Base-by-base conservation (phyloP, 2,113 vertebrate genomes). In the Datnioides undecimradiatus region DNA sequence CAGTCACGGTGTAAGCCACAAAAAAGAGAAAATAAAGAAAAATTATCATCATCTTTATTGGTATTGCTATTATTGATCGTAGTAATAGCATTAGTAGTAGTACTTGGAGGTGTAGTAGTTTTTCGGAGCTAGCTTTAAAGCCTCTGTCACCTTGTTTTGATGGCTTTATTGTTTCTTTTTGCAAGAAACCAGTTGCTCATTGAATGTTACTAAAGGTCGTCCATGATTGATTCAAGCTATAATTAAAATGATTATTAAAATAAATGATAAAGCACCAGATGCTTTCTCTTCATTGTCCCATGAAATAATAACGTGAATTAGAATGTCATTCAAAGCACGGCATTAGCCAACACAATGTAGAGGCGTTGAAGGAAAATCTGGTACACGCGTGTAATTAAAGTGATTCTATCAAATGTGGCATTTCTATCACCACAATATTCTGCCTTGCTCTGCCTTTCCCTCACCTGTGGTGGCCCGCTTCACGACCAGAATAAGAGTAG, bases 371-470 rank as follows among this genome's bases (percentile, higher is more conserved):
- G 80, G 82, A 76, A 73, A 73, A 51, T 85, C 88, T 49, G 48
- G 63, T 72, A 29, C 59, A 54, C 11, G 84, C 59, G 51, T 79
- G 80, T 91, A 85, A 91, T 91, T 86, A 84, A 74, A 83, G 68
- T 67, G 77, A 91, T 91, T 86, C 80, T 64, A 88, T 92, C 72
- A 86, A 84, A 84, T 84, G 75, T 87, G 89, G 86, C 85, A 90
- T 91, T 89, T 91, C 83, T 80, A 64, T 73, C 52, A 58, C 48
- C 66, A 66, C 71, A 45, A 36, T 68, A 67, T 59, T 72, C 66
- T 49, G 59, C 55, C 33, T 77, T 21, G 67, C 76, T 80, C 76
- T 70, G 51, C 40, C 71, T 46, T 80, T 73, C 66, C 76, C 88
- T 88, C 89, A 92, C 86, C 87, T 90, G 82, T 70, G 67, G 70